Conservation (phyloP, 2,113 vertebrate species). For the Chamaetylas fuelleborni region DNA sequence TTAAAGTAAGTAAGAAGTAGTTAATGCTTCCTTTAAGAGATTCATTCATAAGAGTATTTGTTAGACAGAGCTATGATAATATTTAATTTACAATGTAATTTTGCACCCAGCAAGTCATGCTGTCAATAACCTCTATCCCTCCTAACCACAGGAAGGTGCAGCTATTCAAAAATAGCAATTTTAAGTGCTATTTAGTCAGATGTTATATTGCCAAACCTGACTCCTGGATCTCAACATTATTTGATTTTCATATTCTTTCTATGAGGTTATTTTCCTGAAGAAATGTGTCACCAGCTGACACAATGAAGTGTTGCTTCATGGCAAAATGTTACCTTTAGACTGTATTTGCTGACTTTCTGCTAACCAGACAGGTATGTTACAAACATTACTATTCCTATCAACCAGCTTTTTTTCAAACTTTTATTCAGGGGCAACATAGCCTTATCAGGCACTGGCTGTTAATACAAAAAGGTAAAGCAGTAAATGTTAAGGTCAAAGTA, state of each 20-base stretch:
- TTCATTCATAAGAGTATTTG: neutral
- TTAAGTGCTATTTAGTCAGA: neutral
- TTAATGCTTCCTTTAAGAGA: constrained; percentile 29
- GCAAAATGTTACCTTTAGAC: neutral
- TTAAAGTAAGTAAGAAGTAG: constrained; percentile 27
- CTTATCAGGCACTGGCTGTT: neutral
- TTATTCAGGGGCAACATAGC: neutral
- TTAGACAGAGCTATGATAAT: neutral
- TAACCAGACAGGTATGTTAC: neutral
- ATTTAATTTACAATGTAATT: neutral
- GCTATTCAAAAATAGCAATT: neutral
- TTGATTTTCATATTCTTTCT: neutral
- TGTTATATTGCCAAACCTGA: neutral
- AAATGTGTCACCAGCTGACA: neutral
- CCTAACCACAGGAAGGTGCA: neutral
- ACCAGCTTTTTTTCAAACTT: neutral
- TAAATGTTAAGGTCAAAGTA: neutral
- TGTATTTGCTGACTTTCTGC: neutral
- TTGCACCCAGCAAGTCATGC: neutral
- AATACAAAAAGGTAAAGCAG: neutral
- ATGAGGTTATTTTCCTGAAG: neutral
- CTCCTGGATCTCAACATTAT: neutral
- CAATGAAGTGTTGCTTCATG: neutral
- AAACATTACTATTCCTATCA: neutral
- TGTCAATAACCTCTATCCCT: neutral